phyloP scores from a whole-genome alignment of 2,888 invertebrate species.

The Morpho helenor region DNA sequence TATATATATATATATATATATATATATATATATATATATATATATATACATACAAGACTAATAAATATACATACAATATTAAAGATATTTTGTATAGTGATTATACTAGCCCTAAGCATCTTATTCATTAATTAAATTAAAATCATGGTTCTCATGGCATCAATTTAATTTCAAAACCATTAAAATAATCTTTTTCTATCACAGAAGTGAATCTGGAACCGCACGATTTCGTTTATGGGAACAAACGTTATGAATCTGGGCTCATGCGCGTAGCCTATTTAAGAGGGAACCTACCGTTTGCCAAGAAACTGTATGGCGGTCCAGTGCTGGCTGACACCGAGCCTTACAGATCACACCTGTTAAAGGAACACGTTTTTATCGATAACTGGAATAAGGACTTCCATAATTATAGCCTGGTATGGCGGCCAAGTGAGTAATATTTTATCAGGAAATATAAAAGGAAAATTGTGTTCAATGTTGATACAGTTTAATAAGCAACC shows the following conservation, averaged over 20 bases:
- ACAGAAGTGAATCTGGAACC: conserved; percentile 85
- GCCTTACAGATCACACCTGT: conserved; percentile 58
- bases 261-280: conserved; percentile 86
- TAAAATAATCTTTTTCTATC: conserved; percentile 1
- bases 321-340: conserved; percentile 56
- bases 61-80: too few relatives aligned
- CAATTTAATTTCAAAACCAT: too few relatives aligned
- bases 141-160: too few relatives aligned
- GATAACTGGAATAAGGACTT: conserved; percentile 80
- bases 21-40: too few relatives aligned
- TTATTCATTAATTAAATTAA: too few relatives aligned
- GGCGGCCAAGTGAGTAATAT: conserved; percentile 77
- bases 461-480: too few relatives aligned
- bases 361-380: conserved; percentile 59
- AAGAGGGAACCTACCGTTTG: conserved; percentile 79
- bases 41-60: too few relatives aligned
- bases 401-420: conserved; percentile 83
- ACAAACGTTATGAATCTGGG: conserved; percentile 80
- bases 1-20: too few relatives aligned
- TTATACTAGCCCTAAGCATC: too few relatives aligned
- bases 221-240: conserved; percentile 81
- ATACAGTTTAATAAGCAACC: too few relatives aligned
- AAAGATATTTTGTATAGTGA: too few relatives aligned
- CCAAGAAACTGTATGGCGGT: conserved; percentile 59
- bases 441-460: neutral